Conservation (phyloP, 2,113 vertebrate genomes). For the Chloebia gouldiae region DNA sequence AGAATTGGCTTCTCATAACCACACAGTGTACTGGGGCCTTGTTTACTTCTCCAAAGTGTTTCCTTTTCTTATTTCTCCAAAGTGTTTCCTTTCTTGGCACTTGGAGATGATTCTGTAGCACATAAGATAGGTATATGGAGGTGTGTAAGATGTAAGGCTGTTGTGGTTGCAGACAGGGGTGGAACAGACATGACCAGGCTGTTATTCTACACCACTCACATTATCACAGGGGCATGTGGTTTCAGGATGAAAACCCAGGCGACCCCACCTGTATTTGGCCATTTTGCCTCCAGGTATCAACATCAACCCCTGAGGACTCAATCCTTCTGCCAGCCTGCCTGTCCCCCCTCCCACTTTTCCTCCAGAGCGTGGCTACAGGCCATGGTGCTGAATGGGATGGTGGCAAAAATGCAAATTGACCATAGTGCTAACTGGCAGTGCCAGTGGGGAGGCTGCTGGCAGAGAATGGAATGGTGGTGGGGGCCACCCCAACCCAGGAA, state of each 20-base stretch:
- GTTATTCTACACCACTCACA: background rate
- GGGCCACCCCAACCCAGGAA: background rate
- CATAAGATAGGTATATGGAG: background rate
- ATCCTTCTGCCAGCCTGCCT: background rate
- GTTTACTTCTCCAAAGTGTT: background rate
- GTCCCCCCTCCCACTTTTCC: background rate
- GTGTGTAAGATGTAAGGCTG: background rate
- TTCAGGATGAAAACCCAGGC: background rate
- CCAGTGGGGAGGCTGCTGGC: background rate
- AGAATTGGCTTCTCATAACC: background rate
- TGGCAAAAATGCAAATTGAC: background rate
- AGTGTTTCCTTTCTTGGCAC: background rate
- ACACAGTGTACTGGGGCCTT: rapidly evolving
- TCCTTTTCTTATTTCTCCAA: background rate
- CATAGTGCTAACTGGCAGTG: background rate
- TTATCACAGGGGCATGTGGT: rapidly evolving
- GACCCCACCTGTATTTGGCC: too few relatives aligned
- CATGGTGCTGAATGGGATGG: background rate
- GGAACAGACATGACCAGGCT: background rate
- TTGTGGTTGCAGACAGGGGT: background rate
- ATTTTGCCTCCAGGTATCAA: background rate
- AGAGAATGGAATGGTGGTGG: background rate
- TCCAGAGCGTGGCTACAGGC: background rate
- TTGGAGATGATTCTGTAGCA: background rate
- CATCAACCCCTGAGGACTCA: background rate